Conservation (phyloP, 1,140 invertebrate species). For the Belonocnema kinseyi region DNA sequence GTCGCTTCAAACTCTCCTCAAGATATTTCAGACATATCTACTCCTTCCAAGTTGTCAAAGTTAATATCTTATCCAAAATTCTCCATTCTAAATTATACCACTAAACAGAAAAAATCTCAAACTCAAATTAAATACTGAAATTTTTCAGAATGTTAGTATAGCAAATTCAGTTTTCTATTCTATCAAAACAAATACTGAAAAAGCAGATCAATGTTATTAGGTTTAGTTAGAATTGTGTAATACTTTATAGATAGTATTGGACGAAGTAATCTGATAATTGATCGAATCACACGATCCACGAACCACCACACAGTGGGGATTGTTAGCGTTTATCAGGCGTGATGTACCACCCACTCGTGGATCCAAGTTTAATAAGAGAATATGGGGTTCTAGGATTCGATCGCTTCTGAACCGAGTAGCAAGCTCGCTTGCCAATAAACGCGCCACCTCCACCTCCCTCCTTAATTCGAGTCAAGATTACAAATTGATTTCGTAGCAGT, state of each 20-base stretch:
- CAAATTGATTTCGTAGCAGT: constrained; percentile 76
- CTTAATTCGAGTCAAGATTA: constrained; percentile 76
- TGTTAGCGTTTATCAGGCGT: constrained; percentile 22
- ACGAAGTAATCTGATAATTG: constrained; percentile 23
- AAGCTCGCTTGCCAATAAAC: constrained; percentile 65
- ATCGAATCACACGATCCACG: constrained; percentile 22
- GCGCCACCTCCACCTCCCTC: constrained; percentile 54
- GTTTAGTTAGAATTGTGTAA: too few species aligned
- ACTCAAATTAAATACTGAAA: too few species aligned
- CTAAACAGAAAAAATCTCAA: background rate
- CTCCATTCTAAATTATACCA: background rate
- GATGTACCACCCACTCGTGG: constrained; percentile 17
- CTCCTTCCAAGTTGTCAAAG: background rate
- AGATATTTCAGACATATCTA: background rate
- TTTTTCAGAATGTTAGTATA: too few species aligned
- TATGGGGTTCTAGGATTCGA: constrained; percentile 34
- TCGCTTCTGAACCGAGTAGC: constrained; percentile 55
- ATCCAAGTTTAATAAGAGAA: constrained; percentile 31
- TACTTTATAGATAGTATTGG: too few species aligned
- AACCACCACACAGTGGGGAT: background rate
- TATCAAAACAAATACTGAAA: too few species aligned
- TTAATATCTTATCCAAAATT: constrained; percentile 2
- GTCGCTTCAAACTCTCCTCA: background rate
- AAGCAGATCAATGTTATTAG: too few species aligned
- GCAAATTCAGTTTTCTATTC: too few species aligned